Percentiles rank a stretch among this genome's conserved stretches.
Evolutionary conservation across 2,797 vertebrate species (phyloP).

Genomic region (Acanthis flammea): DNA sequence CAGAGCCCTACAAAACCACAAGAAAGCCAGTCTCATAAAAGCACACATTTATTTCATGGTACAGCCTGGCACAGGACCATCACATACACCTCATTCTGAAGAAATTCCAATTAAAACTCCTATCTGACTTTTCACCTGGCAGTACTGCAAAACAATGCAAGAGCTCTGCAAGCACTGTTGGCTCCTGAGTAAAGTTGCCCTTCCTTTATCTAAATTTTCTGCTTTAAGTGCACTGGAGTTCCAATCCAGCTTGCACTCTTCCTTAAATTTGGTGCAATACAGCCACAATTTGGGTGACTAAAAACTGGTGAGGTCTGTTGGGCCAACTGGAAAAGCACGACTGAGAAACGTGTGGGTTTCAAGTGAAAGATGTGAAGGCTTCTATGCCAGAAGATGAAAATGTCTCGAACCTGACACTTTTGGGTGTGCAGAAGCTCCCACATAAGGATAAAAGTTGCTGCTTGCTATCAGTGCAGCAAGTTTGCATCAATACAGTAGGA

Average conservation of each 20-base stretch:
- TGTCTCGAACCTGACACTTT: neutral
- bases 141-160: neutral
- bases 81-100: neutral
- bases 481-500: neutral
- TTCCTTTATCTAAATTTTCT: neutral
- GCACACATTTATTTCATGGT: neutral
- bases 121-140: neutral
- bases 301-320: neutral
- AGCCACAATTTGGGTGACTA: neutral
- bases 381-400: neutral
- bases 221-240: neutral
- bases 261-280: neutral
- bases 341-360: neutral
- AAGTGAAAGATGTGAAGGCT: neutral
- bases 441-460: neutral
- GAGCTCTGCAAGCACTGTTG: neutral
- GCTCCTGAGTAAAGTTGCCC: rapidly evolving
- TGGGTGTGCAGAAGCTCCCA: neutral
- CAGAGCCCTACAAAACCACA: rapidly evolving
- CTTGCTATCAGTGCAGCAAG: neutral
- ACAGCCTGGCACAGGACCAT: neutral
- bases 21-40: neutral
- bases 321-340: neutral
- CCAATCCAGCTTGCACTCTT: neutral
- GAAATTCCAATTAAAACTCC: neutral